phyloP scores from a whole-genome alignment of 2,797 vertebrate species.

The Cottoperca gobio region DNA sequence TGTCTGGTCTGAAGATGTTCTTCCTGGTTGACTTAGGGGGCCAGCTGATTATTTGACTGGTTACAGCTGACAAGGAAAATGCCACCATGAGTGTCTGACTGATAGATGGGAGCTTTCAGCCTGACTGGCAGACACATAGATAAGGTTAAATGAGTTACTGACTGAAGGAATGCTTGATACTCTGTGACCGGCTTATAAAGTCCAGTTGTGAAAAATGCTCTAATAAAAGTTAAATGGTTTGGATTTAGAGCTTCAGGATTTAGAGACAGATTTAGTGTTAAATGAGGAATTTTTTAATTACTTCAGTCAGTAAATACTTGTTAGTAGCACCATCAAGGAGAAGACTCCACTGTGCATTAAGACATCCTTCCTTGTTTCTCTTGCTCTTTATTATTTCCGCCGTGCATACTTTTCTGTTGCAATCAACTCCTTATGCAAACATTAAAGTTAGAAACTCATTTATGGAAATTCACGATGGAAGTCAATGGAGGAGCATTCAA shows the following conservation, averaged over 20 bases:
- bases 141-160: slow-evolving; percentile 16
- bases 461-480: neutral
- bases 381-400: neutral
- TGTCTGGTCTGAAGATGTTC: neutral
- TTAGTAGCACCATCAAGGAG: neutral
- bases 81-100: slow-evolving; percentile 1
- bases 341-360: neutral
- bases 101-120: slow-evolving; percentile 1
- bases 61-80: slow-evolving; percentile 27
- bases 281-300: neutral
- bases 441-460: neutral
- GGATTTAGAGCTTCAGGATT: neutral
- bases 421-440: neutral
- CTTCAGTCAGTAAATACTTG: slow-evolving; percentile 7
- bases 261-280: neutral
- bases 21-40: neutral
- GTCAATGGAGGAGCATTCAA: neutral
- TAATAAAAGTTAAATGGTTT: neutral
- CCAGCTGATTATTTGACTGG: neutral
- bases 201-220: neutral
- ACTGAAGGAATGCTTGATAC: slow-evolving; percentile 18
- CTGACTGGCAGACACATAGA: slow-evolving; percentile 18
- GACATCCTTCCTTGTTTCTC: neutral
- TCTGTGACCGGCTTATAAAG: neutral
- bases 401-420: neutral